Base-by-base conservation (phyloP, 2,113 vertebrate genomes). In the Illadopsis cleaveri region DNA sequence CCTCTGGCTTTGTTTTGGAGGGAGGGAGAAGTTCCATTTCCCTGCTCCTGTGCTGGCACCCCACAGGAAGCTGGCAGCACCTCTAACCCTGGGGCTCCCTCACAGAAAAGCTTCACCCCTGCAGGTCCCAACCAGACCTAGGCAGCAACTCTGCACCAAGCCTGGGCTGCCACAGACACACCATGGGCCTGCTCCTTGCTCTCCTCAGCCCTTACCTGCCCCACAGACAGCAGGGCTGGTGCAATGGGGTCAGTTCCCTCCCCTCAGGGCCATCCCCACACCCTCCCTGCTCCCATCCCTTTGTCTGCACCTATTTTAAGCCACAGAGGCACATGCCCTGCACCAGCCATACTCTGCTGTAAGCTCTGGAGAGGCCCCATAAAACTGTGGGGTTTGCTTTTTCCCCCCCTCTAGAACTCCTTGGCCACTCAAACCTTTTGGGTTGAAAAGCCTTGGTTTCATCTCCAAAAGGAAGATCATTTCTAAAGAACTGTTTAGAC, bases 131-230 rank as follows among this genome's bases (percentile, higher is more conserved):
- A 0, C 15, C n/a, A 21, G 18, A 42, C 4, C n/a, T 8, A 21
- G n/a, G 8, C 21, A 81, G 37, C 19, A 73, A 0, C 10, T 61
- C 28, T 31, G 35, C 56, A 11, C 30, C 28, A 13, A 27, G 33
- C 2, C 4, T 28, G 21, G 30, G 35, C 48, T 68, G 2, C 38
- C 54, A 35, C 54, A 62, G 56, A 6, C 25, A 6, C 28, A 15
- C 14, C 33, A 4, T 0, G 5, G n/a, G 20, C 24, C 82, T 10
- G 0, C 22, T 64, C 11, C 22, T 7, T 2, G 23, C 44, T 65
- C 37, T 48, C 28, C 33, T 80, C 56, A 53, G 30, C 6, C 20
- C 15, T 37, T 6, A 8, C 37, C n/a, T 54, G 70, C 23, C 50
- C 45, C 58, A 45, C 16, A 40, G 56, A 50, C 58, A 68, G 25